phyloP scores from a whole-genome alignment of 30 jellyfish, hydroid and myxozoan species.

The Nemopilema nomurai region DNA sequence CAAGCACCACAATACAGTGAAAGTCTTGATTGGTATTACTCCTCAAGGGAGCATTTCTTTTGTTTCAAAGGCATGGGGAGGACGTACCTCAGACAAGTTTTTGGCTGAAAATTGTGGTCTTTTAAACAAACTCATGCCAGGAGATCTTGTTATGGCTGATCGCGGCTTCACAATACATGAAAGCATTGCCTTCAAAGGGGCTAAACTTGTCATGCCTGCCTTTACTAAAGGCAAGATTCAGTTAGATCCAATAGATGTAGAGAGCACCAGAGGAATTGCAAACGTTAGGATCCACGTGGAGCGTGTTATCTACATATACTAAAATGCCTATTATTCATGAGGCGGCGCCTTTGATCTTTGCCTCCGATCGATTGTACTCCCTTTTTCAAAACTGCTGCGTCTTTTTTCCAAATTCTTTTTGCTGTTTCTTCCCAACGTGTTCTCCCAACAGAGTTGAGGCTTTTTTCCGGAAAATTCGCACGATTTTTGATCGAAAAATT shows the following conservation, averaged over 20 bases:
- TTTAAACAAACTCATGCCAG: slow-evolving; percentile 17
- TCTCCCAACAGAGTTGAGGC: too few relatives aligned
- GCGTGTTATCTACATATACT: too few relatives aligned
- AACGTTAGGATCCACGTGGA: slow-evolving; percentile 45
- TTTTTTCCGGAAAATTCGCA: too few relatives aligned
- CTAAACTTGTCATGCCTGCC: slow-evolving; percentile 33
- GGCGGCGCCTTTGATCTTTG: too few relatives aligned
- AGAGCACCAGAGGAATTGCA: slow-evolving; percentile 46
- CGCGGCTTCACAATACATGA: slow-evolving; percentile 28
- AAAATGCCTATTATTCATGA: too few relatives aligned
- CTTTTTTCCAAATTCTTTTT: too few relatives aligned
- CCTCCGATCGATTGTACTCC: too few relatives aligned
- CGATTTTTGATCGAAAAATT: too few relatives aligned
- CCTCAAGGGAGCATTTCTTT: slow-evolving; percentile 49
- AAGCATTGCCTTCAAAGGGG: slow-evolving; percentile 39
- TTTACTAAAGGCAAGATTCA: slow-evolving; percentile 42
- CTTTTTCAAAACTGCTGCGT: too few relatives aligned
- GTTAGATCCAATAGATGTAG: slow-evolving; percentile 35
- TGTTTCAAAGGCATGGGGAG: slow-evolving; percentile 56
- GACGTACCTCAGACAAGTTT: slow-evolving; percentile 41
- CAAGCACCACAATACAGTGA: slow-evolving; percentile 48
- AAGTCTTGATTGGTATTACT: slow-evolving; percentile 46
- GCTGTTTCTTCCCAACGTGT: too few relatives aligned
- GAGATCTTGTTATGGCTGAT: slow-evolving; percentile 13
- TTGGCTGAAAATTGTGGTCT: slow-evolving; percentile 53